A percentile compares a stretch with the other conserved stretches of the same genome.
Conservation (phyloP, 2,888 invertebrate species). For the Diplolepis rosae region DNA sequence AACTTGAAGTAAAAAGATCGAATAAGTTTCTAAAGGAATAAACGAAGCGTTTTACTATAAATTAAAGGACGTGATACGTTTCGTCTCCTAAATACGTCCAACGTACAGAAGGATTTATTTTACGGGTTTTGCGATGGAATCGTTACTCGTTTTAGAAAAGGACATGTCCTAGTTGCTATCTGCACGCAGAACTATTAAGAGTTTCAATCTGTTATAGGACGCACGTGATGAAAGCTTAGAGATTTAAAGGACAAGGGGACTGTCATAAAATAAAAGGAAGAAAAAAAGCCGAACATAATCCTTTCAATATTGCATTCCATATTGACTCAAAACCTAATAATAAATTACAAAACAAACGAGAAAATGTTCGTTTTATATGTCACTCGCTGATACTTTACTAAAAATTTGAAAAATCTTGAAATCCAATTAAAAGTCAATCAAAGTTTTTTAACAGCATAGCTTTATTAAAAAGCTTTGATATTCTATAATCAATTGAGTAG, state of each 20-base stretch:
- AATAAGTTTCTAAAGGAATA: neutral
- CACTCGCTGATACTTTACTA: too few species aligned
- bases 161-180: neutral
- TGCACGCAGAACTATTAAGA: slow-evolving; percentile 33
- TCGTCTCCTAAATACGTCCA: slow-evolving; percentile 20
- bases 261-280: neutral
- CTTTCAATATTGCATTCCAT: neutral
- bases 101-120: slow-evolving; percentile 8
- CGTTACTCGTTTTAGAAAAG: neutral
- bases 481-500: too few species aligned
- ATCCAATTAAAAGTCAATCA: too few species aligned
- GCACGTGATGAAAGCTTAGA: slow-evolving; percentile 13
- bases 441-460: too few species aligned
- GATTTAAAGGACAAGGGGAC: neutral
- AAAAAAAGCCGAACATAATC: neutral
- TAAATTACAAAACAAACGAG: neutral
- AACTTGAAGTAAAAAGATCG: neutral
- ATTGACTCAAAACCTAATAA: too few species aligned
- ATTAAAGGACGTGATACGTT: slow-evolving; percentile 7
- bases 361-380: neutral
- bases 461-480: too few species aligned
- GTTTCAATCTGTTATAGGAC: slow-evolving; percentile 34
- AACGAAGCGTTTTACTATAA: slow-evolving; percentile 3
- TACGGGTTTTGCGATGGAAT: slow-evolving; percentile 2
- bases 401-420: too few species aligned